Base-by-base conservation (phyloP, 1,140 invertebrate genomes). In the Araneus ventricosus region DNA sequence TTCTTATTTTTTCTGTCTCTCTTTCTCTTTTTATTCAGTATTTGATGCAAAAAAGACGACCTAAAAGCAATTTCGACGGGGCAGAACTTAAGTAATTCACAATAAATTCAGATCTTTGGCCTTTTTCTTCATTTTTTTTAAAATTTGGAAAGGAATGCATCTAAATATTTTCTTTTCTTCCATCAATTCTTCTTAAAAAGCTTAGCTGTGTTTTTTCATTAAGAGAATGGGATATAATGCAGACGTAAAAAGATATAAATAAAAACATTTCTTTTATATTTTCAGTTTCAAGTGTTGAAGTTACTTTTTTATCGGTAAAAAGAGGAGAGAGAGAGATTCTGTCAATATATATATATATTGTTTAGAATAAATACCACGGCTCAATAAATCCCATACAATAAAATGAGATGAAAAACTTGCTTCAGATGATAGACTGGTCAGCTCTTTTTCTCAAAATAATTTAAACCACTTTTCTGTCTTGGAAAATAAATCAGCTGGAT, bases 41-140 rank as follows among this genome's bases (percentile, higher is more conserved):
- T 61, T 86, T 86, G 41, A 86, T 61, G 57, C 84, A 86, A 59
- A 52, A 52, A 86, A 8, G 45, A 86, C 57, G 59, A 59, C 20
- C 57, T 86, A 86, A 86, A 86, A 86, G 84, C 84, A 86, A 86
- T 86, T 86, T 86, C 57, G 52, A 27, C 34, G 24, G 34, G 84
- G 20, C 20, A 30, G 57, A 24, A 37, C 57, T 37, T 41, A 61
- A 34, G 34, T 27, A 86, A 86, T 86, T 27, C 57, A 27, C 52
- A 90, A 90, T 79, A 90, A 90, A 79, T 80, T 90, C 30, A 27
- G 34, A 63, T 88, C 57, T 63, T 70, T 70, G 27, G 67, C 30
- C 1, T 70, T 70, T 27, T 70, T 10, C 17, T 8, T 70, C 10
- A 10, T 10, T 37, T 39, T 82, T 82, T 82, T 4, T n/a, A 27